A percentile compares a stretch with the other conserved stretches of the same genome.
Conservation (phyloP, 2,113 vertebrate species). For the Oenanthe melanoleuca region DNA sequence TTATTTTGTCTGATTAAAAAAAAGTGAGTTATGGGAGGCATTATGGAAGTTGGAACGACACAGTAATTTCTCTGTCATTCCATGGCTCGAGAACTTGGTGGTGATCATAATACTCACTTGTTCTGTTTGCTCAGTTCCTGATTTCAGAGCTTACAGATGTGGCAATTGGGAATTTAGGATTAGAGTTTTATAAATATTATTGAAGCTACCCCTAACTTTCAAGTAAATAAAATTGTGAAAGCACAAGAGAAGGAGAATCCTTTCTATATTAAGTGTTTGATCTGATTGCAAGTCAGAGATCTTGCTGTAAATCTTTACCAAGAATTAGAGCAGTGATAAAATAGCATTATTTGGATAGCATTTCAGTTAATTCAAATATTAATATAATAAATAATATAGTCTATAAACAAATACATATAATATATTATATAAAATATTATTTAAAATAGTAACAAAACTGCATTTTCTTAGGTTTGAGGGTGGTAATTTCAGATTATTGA, state of each 20-base stretch:
- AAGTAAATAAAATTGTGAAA: not conserved
- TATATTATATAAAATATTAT: not conserved
- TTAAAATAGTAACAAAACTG: not conserved
- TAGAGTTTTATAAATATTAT: not conserved
- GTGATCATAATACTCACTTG: not conserved
- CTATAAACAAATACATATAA: not conserved
- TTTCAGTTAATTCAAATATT: not conserved
- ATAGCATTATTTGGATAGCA: not conserved
- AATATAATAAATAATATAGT: not conserved
- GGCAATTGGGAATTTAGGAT: not conserved
- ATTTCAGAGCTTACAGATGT: not conserved
- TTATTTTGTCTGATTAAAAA: not conserved
- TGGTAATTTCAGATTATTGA: not conserved
- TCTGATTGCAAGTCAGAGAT: not conserved
- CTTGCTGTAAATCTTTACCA: not conserved
- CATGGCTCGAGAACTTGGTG: fast-evolving
- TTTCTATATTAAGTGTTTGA: not conserved
- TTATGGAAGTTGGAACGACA: not conserved
- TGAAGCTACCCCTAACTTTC: not conserved
- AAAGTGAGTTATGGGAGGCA: not conserved
- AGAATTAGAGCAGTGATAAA: not conserved
- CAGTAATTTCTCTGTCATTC: not conserved
- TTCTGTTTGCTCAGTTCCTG: not conserved
- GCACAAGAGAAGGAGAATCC: not conserved
- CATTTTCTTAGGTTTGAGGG: not conserved